Conservation (phyloP, 1,140 invertebrate genomes). For the Hestina assimilis region DNA sequence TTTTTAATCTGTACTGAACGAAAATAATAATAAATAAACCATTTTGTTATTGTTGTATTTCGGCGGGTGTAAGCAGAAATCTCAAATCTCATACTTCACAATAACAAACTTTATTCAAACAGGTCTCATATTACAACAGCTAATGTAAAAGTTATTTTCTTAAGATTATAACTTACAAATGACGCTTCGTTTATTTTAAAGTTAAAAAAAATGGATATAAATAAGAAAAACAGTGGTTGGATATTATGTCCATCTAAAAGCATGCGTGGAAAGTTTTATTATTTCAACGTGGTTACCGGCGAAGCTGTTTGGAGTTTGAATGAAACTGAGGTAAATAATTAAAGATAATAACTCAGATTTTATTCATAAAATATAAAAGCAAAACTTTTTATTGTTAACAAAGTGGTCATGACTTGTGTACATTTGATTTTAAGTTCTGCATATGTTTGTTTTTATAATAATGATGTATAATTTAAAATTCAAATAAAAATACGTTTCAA, state of each 20-base stretch:
- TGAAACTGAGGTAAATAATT: slow-evolving; percentile 45
- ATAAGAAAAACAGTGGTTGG: slow-evolving; percentile 45
- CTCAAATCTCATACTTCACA: neutral
- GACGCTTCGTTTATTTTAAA: neutral
- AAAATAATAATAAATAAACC: neutral
- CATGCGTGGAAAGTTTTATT: slow-evolving; percentile 56
- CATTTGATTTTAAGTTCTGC: too few relatives aligned
- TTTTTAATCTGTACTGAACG: neutral
- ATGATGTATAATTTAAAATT: too few relatives aligned
- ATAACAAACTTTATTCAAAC: too few relatives aligned
- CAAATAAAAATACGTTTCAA: too few relatives aligned
- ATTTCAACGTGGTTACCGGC: slow-evolving; percentile 50
- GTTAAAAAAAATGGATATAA: slow-evolving; percentile 5
- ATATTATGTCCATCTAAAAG: slow-evolving; percentile 50
- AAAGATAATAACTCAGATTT: too few relatives aligned
- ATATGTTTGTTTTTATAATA: too few relatives aligned
- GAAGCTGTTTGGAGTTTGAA: slow-evolving; percentile 46
- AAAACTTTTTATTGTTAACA: too few relatives aligned
- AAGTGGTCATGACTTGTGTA: too few relatives aligned
- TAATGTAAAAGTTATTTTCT: too few relatives aligned
- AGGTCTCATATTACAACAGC: too few relatives aligned
- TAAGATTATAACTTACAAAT: too few relatives aligned
- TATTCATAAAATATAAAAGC: too few relatives aligned
- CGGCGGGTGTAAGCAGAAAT: slow-evolving; percentile 5
- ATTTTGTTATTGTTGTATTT: neutral